These are phyloP conservation scores for Lasioglossum vierecki DNA, from an alignment of 2,888 invertebrate species.

Conservation along the genomic window DNA sequence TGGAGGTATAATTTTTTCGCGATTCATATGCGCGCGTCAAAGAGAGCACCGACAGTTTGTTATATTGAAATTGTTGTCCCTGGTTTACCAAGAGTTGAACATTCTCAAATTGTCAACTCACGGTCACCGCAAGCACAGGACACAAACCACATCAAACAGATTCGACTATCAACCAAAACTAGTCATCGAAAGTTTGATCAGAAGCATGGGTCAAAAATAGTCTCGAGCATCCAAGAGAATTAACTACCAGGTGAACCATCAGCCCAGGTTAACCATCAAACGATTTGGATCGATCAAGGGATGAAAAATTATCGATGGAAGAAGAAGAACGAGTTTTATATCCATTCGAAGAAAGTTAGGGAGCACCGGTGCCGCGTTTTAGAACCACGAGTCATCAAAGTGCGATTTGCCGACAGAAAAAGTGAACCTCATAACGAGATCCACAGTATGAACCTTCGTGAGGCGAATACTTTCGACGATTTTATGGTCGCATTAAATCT, in stretches of 20 bases:
- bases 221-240: not conserved
- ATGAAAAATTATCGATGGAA: not conserved
- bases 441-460: not conserved
- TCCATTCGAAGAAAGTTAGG: not conserved
- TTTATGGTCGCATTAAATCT: not conserved
- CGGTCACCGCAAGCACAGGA: not conserved
- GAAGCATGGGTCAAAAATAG: not conserved
- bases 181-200: not conserved
- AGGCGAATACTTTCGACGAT: not conserved
- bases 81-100: not conserved
- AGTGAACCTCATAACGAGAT: not conserved
- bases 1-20: not conserved
- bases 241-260: not conserved
- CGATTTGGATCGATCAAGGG: not conserved
- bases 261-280: not conserved
- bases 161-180: not conserved
- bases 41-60: not conserved
- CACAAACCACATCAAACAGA: not conserved
- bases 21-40: not conserved
- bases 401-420: not conserved
- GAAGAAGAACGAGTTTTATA: not conserved
- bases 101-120: not conserved
- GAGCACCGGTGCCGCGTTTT: not conserved
- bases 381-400: not conserved
- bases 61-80: not conserved